Evolutionary conservation across 2,113 vertebrate species (phyloP).

Genomic region (Melospiza melodia): DNA sequence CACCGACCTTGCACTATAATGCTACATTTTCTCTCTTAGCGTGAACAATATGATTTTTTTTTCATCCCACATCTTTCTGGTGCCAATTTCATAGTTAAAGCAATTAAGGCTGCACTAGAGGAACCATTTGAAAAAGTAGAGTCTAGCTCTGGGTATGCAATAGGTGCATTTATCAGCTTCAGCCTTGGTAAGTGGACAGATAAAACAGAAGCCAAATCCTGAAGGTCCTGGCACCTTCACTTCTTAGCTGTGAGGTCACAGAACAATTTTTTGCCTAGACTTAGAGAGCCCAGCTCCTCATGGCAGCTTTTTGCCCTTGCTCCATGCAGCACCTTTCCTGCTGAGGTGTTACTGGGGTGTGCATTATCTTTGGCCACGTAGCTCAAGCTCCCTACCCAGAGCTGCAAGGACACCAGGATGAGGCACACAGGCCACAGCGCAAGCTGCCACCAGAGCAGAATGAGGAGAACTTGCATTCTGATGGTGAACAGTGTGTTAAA

Average conservation of each 20-base stretch:
- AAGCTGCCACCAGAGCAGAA: not conserved
- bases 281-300: not conserved
- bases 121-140: not conserved
- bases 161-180: not conserved
- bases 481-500: not conserved
- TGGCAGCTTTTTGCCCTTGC: not conserved
- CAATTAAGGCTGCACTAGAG: not conserved
- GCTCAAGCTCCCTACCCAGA: not conserved
- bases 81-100: slow-evolving; percentile 12
- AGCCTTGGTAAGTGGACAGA: not conserved
- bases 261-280: not conserved
- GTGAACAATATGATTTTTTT: not conserved
- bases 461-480: not conserved
- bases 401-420: not conserved
- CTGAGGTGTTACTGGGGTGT: not conserved
- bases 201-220: not conserved
- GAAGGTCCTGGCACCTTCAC: not conserved
- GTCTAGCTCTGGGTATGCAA: not conserved
- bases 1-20: not conserved
- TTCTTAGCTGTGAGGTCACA: not conserved
- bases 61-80: not conserved
- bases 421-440: not conserved
- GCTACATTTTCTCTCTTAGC: not conserved
- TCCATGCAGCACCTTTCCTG: not conserved
- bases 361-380: too few species aligned